phyloP scores from a whole-genome alignment of 2,797 vertebrate genomes.

The Liparis tanakae region DNA sequence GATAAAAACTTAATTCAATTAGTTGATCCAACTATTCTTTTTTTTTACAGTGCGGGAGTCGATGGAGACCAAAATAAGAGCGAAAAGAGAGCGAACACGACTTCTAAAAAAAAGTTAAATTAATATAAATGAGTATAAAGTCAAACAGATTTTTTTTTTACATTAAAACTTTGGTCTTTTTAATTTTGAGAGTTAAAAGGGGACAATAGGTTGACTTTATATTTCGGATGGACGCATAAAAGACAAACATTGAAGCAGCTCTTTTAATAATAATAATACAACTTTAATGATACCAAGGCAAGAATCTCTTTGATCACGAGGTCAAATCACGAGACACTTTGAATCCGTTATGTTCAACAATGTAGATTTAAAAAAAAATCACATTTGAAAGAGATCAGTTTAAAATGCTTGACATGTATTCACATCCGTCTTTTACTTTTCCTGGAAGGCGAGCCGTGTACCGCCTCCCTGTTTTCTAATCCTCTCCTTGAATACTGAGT shows the following conservation, averaged over 20 bases:
- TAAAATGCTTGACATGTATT: conserved; percentile 15
- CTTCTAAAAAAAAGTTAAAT: background rate
- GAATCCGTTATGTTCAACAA: background rate
- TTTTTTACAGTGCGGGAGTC: background rate
- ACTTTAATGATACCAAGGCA: no score
- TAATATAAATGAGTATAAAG: no score
- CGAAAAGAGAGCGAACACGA: background rate
- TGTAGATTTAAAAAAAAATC: background rate
- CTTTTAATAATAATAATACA: background rate
- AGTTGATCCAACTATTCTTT: no score
- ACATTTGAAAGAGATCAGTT: background rate
- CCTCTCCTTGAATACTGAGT: conserved; percentile 41
- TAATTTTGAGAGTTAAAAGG: background rate
- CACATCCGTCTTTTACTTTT: background rate
- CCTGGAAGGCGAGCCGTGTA: conserved; percentile 33
- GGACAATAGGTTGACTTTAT: background rate
- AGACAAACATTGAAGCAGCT: background rate
- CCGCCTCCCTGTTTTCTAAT: conserved; percentile 34
- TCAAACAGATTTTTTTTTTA: no score
- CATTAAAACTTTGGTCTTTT: no score
- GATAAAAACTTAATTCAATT: no score
- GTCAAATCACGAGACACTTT: background rate
- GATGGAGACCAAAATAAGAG: background rate
- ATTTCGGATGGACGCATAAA: background rate
- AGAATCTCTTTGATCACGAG: no score